These are phyloP conservation scores for Euleptes europaea DNA, from an alignment of 2,113 vertebrate genomes.

Conservation along the genomic window DNA sequence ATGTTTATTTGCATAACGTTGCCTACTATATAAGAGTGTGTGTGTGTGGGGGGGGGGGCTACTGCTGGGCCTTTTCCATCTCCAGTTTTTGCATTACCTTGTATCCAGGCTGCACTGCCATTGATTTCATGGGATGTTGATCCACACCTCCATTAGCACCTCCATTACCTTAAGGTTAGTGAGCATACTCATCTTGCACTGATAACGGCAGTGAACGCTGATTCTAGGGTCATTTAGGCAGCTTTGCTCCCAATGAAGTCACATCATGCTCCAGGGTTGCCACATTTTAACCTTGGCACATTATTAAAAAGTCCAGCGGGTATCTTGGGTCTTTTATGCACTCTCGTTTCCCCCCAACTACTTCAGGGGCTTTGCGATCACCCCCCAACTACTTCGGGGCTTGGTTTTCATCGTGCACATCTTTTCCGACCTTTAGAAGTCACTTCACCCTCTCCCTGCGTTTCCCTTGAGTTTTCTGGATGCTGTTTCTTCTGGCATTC, in stretches of 20 bases:
- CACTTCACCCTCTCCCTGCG: too few relatives aligned
- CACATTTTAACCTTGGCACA: not conserved
- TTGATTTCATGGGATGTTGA: slow-evolving; percentile 41
- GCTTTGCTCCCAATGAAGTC: not conserved
- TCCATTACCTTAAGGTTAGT: slow-evolving; percentile 9
- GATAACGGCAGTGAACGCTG: not conserved
- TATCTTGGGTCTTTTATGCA: too few relatives aligned
- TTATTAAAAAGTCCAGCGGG: too few relatives aligned
- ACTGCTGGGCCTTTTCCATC: slow-evolving; percentile 29
- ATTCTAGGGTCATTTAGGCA: not conserved
- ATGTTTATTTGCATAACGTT: slow-evolving; percentile 71
- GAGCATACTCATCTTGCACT: not conserved
- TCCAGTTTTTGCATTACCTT: slow-evolving; percentile 64
- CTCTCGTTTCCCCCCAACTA: too few relatives aligned
- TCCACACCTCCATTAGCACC: slow-evolving; percentile 4
- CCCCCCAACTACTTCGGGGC: too few relatives aligned
- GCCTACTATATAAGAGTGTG: slow-evolving; percentile 36
- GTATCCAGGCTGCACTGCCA: slow-evolving; percentile 65
- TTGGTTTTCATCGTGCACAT: too few relatives aligned
- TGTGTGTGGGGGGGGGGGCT: not conserved
- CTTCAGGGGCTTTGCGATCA: too few relatives aligned
- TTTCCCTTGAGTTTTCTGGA: too few relatives aligned
- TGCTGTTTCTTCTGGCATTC: too few relatives aligned
- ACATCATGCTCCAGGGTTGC: not conserved
- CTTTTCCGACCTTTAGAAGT: too few relatives aligned